Conservation (phyloP, 2,113 vertebrate genomes). For the Corythaeola cristata region DNA sequence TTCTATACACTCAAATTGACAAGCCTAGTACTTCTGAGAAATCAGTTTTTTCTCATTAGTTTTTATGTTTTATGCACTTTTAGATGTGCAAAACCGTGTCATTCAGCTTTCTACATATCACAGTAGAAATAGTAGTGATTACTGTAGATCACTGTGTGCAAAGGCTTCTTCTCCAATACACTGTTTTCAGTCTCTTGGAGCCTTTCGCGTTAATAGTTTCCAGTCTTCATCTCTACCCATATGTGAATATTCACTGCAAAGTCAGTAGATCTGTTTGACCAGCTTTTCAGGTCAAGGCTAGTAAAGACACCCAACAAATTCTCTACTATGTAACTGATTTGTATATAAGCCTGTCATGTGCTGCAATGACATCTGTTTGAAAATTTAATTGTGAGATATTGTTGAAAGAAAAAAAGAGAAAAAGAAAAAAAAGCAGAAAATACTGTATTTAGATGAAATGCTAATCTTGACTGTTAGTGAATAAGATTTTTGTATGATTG, state of each 20-base stretch:
- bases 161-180: background rate
- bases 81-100: background rate
- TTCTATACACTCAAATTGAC: background rate
- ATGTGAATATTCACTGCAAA: background rate
- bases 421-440: background rate
- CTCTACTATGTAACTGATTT: background rate
- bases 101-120: background rate
- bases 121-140: background rate
- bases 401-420: background rate
- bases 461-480: background rate
- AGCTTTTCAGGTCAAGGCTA: background rate
- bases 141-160: background rate
- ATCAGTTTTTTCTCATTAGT: background rate
- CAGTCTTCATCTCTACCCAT: background rate
- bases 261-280: background rate
- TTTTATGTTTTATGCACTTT: background rate
- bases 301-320: background rate
- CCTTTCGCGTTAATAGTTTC: background rate
- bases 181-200: background rate
- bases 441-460: background rate
- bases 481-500: background rate
- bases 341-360: background rate
- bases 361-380: background rate
- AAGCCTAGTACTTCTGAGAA: background rate
- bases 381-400: background rate